These are phyloP conservation scores for Hippocampus comes DNA, from an alignment of 2,113 vertebrate genomes.

Conservation along the genomic window DNA sequence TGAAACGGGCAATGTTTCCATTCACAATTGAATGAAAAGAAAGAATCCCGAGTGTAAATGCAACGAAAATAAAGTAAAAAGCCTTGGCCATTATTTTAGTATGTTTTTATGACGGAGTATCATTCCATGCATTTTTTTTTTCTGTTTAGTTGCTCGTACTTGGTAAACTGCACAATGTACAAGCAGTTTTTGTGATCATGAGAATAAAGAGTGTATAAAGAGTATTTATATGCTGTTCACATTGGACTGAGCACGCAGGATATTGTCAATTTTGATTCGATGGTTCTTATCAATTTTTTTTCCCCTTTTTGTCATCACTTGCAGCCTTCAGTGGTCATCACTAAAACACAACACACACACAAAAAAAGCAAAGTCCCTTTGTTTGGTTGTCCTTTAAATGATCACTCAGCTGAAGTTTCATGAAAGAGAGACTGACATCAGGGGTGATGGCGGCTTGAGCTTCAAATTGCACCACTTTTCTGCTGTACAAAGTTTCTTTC, in stretches of 20 bases:
- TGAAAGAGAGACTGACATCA: neutral
- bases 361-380: neutral
- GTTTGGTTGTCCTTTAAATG: neutral
- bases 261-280: neutral
- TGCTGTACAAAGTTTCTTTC: slow-evolving; percentile 18
- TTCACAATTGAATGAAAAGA: no score
- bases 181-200: no score
- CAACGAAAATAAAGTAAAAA: no score
- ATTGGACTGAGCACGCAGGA: neutral
- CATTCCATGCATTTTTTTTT: no score
- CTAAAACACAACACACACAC: neutral
- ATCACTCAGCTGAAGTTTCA: neutral
- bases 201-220: no score
- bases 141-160: no score
- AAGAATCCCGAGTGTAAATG: no score
- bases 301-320: neutral
- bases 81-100: no score
- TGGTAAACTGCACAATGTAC: no score
- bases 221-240: neutral
- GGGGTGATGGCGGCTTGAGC: neutral
- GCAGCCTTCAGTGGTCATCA: neutral
- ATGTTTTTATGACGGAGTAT: no score
- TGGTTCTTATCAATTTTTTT: neutral
- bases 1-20: no score
- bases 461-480: neutral